phyloP scores from a whole-genome alignment of 2,888 invertebrate species.

The Fabriciana adippe region DNA sequence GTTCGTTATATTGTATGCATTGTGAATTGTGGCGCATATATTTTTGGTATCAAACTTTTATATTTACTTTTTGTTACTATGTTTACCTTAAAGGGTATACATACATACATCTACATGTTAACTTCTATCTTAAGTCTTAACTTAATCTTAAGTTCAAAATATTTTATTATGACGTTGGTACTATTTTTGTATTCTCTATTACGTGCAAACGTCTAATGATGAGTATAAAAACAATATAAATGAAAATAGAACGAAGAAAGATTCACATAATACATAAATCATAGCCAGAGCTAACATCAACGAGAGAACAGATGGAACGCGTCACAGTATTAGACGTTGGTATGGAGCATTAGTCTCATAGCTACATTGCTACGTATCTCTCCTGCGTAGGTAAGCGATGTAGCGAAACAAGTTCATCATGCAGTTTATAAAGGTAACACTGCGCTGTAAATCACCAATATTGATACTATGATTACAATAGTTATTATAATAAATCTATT shows the following conservation, averaged over 20 bases:
- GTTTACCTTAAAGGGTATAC: no score
- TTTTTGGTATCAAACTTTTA: slow-evolving; percentile 3
- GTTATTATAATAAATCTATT: no score
- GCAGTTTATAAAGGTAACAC: no score
- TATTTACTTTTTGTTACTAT: neutral
- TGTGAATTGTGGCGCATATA: slow-evolving; percentile 3
- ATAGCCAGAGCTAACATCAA: slow-evolving; percentile 14
- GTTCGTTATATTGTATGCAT: slow-evolving; percentile 19
- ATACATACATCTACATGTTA: no score
- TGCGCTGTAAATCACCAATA: no score
- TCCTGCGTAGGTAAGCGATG: neutral
- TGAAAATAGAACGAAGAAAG: slow-evolving; percentile 21
- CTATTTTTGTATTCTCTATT: neutral
- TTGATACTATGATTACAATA: no score
- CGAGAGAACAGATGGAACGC: slow-evolving; percentile 13
- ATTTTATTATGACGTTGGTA: slow-evolving; percentile 4
- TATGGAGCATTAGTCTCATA: neutral
- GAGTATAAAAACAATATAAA: slow-evolving; percentile 16
- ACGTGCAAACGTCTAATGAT: neutral
- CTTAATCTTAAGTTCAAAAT: neutral
- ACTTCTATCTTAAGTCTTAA: no score
- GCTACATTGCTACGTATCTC: slow-evolving; percentile 6
- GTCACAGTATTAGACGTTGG: neutral
- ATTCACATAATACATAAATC: slow-evolving; percentile 22
- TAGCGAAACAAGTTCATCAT: no score